These are phyloP conservation scores for Corapipo altera DNA, from an alignment of 2,113 vertebrate species.

Conservation along the genomic window DNA sequence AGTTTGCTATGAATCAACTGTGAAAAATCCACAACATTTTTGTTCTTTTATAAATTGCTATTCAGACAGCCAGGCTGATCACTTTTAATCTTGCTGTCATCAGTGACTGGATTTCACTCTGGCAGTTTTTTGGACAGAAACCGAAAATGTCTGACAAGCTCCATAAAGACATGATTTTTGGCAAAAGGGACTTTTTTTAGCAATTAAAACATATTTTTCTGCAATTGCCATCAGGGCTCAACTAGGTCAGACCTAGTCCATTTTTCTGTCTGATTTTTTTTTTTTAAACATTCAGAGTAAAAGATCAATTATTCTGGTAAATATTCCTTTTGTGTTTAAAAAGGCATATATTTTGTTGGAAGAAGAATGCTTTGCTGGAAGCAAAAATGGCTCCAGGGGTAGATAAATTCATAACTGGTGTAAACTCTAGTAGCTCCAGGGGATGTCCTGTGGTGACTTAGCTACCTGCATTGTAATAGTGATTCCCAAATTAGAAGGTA, in stretches of 20 bases:
- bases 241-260: slow-evolving; percentile 17
- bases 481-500: not conserved
- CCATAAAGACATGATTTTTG: slow-evolving; percentile 62
- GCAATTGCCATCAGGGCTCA: slow-evolving; percentile 54
- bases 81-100: slow-evolving; percentile 64
- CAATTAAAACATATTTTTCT: slow-evolving; percentile 71
- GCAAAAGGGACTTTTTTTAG: slow-evolving; percentile 54
- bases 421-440: not conserved
- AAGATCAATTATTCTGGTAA: slow-evolving; percentile 18
- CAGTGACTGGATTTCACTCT: slow-evolving; percentile 57
- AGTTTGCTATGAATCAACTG: not conserved
- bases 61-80: slow-evolving; percentile 28
- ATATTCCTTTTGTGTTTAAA: not conserved
- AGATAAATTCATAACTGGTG: not conserved
- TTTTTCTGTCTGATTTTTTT: slow-evolving; percentile 50
- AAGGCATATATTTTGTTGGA: not conserved
- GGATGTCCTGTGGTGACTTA: not conserved
- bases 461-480: not conserved
- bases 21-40: slow-evolving; percentile 19
- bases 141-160: slow-evolving; percentile 58
- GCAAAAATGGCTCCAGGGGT: not conserved
- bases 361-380: not conserved
- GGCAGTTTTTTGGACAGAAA: slow-evolving; percentile 72
- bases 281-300: slow-evolving; percentile 12
- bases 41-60: slow-evolving; percentile 13